These are phyloP conservation scores for Chaitophorus viminalis DNA, from an alignment of 2,888 invertebrate genomes.

Conservation along the genomic window DNA sequence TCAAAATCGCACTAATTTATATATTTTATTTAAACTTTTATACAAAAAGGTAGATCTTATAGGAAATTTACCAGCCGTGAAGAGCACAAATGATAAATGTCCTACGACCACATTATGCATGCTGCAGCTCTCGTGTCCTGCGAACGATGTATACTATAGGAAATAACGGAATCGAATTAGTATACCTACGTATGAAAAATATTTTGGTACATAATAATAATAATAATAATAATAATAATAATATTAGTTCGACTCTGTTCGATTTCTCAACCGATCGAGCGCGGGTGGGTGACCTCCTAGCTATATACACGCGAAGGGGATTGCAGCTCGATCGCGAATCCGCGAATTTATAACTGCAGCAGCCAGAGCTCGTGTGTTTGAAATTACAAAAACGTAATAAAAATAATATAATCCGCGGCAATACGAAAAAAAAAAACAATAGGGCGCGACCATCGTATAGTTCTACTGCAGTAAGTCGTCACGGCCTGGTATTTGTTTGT, in stretches of 20 bases:
- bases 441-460: constrained; percentile 25
- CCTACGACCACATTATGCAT: neutral
- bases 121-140: neutral
- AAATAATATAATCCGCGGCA: neutral
- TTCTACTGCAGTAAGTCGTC: neutral
- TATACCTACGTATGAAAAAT: neutral
- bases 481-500: neutral
- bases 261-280: neutral
- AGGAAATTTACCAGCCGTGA: too few species aligned
- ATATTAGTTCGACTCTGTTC: neutral
- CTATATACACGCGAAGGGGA: neutral
- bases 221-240: neutral
- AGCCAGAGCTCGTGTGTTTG: neutral
- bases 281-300: neutral
- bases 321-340: neutral
- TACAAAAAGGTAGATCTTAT: too few species aligned
- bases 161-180: neutral
- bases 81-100: too few species aligned
- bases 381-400: constrained; percentile 2
- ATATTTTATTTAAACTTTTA: too few species aligned
- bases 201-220: neutral
- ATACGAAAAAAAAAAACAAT: constrained; percentile 22
- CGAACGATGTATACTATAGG: neutral
- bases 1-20: too few species aligned
- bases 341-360: neutral